Conservation (phyloP, 2,113 vertebrate genomes). For the Phoxinus phoxinus region DNA sequence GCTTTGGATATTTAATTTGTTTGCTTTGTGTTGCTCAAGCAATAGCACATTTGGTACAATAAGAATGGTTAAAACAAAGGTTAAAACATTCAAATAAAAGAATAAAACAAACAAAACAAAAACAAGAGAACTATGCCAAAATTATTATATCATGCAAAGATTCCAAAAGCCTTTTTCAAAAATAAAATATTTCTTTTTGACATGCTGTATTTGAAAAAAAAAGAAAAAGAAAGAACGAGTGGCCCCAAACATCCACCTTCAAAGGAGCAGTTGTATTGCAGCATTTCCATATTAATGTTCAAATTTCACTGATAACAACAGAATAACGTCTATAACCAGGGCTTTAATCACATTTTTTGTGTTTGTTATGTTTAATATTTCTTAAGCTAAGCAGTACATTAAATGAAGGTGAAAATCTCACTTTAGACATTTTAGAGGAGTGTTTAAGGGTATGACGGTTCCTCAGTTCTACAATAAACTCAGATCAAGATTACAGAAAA, state of each 20-base stretch:
- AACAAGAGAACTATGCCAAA: background rate
- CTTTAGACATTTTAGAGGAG: background rate
- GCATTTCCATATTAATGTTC: constrained; percentile 31
- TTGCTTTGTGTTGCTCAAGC: constrained; percentile 7
- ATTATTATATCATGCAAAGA: background rate
- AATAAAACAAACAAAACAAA: background rate
- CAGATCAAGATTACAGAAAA: background rate
- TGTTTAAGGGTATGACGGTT: background rate
- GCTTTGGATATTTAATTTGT: background rate
- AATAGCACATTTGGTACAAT: constrained; percentile 23
- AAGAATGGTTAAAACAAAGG: background rate
- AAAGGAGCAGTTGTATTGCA: constrained; percentile 6
- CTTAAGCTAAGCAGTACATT: background rate
- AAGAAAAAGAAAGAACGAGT: background rate
- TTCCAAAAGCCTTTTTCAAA: background rate
- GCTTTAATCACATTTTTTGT: background rate
- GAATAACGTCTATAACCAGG: background rate
- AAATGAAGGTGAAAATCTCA: background rate
- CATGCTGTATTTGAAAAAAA: background rate
- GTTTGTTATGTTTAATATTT: background rate
- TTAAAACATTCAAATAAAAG: background rate
- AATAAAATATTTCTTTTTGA: background rate
- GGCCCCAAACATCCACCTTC: constrained; percentile 14
- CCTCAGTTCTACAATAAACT: background rate
- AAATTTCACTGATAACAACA: background rate